Evolutionary conservation across 2,888 invertebrate genomes (phyloP), one percentile per base, ranked within the genome.

Genomic region (Tenthredo notha): DNA sequence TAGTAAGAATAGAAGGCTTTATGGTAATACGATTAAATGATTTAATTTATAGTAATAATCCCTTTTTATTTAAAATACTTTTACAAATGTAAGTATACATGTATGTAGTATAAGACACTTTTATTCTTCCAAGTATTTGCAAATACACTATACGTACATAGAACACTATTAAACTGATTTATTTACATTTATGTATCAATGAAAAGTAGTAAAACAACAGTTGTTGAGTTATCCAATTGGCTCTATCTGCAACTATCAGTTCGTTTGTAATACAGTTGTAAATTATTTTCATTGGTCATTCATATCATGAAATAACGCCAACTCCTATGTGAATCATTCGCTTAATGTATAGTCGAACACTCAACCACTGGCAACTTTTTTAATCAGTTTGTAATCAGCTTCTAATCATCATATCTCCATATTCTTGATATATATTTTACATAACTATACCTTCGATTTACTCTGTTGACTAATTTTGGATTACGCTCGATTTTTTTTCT

Each of bases 81-180:
- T 83, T 70, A 83, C 65, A 83, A 83, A 83, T 67, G 83, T 83
- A 83, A 61, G 70, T 70, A 83, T 83, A 83, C 83, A 83, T 83
- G 83, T 83, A 70, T 83, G 83, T 67, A 90, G 89, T 91, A 90
- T 91, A 92, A 92, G 92, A 92, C 90, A 91, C 90, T 90, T 92
- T 91, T 92, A 92, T 92, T 91, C 89, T 88, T 89, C 89, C 89
- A 90, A 90, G 89, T 86, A 85, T 87, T 72, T 87, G 87, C 87
- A 86, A 85, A 87, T 83, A 83, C 83, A 83, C 83, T 70, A 83
- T 29, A 83, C 80, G 50, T 70, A 83, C 83, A 83, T 29, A 61
- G 58, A 54, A 80, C 40, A 80, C 80, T 80, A 61, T 80, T 61
- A 21, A 61, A 58, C 80, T 80, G 80, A 80, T 40, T 67, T 87